Evolutionary conservation across 2,113 vertebrate genomes (phyloP), one percentile per base, ranked within the genome.

Genomic region (Caranx melampygus): DNA sequence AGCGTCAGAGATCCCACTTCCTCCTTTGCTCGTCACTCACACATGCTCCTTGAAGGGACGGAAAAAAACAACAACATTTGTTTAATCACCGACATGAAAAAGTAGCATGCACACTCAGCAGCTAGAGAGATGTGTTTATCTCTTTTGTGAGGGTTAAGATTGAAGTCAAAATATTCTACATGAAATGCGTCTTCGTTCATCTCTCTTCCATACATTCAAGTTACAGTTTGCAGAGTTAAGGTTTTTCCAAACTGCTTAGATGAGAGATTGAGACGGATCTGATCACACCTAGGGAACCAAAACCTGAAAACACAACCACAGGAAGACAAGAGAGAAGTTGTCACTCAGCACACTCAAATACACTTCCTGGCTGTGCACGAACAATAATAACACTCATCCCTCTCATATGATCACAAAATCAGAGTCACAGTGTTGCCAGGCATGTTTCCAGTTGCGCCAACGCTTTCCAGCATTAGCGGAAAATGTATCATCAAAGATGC

Each of bases 1-100:
- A 91, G 93, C 90, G 82, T 88, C 89, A 91, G 93, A 91, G 91
- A 93, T 94, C 92, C 93, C 93, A 87, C 91, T 88, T 92, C 85
- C 84, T 91, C 78, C 45, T 91, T 75, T 2, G 47, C 61, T 70
- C 9, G 86, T 92, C 89, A 95, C 89, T 94, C 89, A 82, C 80
- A 90, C 94, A 95, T 95, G 77, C 89, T 93, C 88, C 92, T 90
- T 83, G 60, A 84, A 59, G 75, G 72, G 54, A 75, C 3, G 75
- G 80, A 20, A 87, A 5, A 91, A 35, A 87, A n/a, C n/a, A 64
- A 87, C 14, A 75, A 57, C 42, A 55, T 35, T 26, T 52, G 71
- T 66, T 71, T 61, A 4, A 3, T 26, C 12, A 26, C 31, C 13
- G 4, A 63, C 45, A 52, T 58, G 57, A 49, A 55, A 71, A 63